Evolutionary conservation across 2,888 invertebrate genomes (phyloP).

Genomic region (Boloria selene): DNA sequence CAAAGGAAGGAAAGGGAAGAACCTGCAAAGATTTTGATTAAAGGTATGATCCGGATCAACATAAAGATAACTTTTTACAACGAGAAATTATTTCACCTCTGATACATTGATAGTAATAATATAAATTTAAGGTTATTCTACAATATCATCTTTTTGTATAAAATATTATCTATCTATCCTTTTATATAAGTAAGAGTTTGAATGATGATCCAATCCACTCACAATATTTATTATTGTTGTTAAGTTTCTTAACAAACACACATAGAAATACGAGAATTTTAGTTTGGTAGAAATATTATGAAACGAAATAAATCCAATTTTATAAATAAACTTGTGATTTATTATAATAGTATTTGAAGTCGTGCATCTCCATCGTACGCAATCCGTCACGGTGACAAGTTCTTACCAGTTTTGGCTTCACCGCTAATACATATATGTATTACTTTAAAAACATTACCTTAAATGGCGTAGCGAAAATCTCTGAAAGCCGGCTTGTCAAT

Average conservation of each 20-base stretch:
- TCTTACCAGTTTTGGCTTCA: constrained; percentile 21
- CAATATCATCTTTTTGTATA: constrained; percentile 7
- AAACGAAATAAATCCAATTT: neutral
- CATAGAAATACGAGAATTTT: neutral
- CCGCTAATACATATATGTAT: constrained; percentile 32
- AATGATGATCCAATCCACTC: constrained; percentile 13
- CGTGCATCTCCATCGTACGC: constrained; percentile 23
- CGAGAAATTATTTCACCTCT: too few species aligned
- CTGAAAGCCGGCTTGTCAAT: constrained; percentile 36
- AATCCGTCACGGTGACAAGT: constrained; percentile 26
- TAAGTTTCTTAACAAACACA: neutral
- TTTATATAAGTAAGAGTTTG: neutral
- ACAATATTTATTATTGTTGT: constrained; percentile 5
- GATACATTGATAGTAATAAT: too few species aligned
- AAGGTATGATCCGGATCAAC: too few species aligned
- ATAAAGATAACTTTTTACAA: too few species aligned
- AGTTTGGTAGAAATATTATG: neutral
- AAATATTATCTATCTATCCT: constrained; percentile 10
- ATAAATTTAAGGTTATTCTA: neutral
- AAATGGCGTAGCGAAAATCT: constrained; percentile 27
- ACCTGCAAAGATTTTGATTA: too few species aligned
- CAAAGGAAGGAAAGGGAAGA: too few species aligned
- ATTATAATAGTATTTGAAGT: constrained; percentile 16
- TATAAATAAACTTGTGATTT: constrained; percentile 1
- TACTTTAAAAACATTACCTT: constrained; percentile 20